phyloP scores from a whole-genome alignment of 2,113 vertebrate species.

The Cryptomyrus ogoouensis region DNA sequence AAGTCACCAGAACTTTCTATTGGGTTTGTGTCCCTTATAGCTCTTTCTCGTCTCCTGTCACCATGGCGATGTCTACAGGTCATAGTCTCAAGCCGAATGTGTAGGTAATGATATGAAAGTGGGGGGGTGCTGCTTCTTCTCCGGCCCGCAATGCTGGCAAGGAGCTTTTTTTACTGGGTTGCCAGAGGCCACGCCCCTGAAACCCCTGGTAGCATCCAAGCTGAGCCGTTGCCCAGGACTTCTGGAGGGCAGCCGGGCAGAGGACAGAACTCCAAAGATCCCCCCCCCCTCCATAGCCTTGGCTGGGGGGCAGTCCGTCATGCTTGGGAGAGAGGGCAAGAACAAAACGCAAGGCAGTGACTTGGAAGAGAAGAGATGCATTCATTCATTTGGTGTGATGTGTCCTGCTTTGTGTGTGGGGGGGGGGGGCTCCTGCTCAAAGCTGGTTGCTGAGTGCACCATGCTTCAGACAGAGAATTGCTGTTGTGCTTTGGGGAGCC shows the following conservation, averaged over 20 bases:
- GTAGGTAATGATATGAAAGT: background rate
- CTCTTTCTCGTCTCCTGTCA: background rate
- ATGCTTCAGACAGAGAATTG: background rate
- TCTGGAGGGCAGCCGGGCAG: background rate
- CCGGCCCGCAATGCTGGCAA: background rate
- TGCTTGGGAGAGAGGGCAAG: background rate
- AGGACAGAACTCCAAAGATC: background rate
- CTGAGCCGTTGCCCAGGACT: background rate
- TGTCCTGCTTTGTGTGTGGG: background rate
- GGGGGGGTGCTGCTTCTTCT: background rate
- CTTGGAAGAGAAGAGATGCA: background rate
- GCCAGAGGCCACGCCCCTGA: background rate
- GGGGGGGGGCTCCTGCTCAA: background rate
- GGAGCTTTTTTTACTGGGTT: background rate
- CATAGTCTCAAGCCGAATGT: background rate
- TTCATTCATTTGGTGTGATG: background rate
- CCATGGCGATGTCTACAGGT: background rate
- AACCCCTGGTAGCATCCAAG: background rate
- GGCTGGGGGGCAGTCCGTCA: background rate
- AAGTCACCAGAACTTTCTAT: background rate
- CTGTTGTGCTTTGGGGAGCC: background rate
- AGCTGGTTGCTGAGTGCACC: background rate
- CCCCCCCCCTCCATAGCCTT: background rate
- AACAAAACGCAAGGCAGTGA: background rate
- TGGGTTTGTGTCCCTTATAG: background rate